Conservation (phyloP, 2,888 invertebrate species). For the Falcaria lacertinaria region DNA sequence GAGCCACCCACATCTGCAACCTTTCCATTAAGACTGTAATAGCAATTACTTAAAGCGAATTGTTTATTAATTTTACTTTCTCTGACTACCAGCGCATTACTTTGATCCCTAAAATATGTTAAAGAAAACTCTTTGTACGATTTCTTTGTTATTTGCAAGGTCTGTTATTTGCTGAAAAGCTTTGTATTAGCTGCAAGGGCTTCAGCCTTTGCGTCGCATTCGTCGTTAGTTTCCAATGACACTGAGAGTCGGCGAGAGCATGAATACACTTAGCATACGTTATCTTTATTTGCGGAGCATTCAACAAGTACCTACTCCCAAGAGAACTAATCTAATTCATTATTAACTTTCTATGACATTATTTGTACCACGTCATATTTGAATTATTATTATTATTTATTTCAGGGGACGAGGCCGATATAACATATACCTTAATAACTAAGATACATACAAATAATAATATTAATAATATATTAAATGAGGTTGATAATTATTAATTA, state of each 20-base stretch:
- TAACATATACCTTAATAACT: too few species aligned
- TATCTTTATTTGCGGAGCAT: constrained; percentile 31
- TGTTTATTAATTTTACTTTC: too few species aligned
- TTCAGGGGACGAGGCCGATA: too few species aligned
- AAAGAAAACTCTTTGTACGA: neutral
- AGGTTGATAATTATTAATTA: too few species aligned
- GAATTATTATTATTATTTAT: too few species aligned
- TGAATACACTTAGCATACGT: constrained; percentile 40
- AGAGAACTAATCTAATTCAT: constrained; percentile 1
- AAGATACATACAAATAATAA: too few species aligned
- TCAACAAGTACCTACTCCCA: constrained; percentile 32
- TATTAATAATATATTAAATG: too few species aligned
- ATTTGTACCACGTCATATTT: too few species aligned
- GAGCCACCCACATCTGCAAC: too few species aligned
- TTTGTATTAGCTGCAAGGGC: neutral
- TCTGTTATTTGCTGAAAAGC: neutral
- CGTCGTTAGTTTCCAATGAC: constrained; percentile 22
- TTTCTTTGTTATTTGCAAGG: neutral
- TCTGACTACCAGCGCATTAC: neutral
- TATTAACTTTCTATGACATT: too few species aligned
- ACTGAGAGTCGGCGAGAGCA: constrained; percentile 18
- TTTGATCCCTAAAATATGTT: neutral
- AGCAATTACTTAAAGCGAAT: too few species aligned
- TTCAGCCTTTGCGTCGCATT: neutral
- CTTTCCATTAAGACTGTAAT: too few species aligned